Base-by-base conservation (phyloP, 2,113 vertebrate species). In the Antechinus stuartii region DNA sequence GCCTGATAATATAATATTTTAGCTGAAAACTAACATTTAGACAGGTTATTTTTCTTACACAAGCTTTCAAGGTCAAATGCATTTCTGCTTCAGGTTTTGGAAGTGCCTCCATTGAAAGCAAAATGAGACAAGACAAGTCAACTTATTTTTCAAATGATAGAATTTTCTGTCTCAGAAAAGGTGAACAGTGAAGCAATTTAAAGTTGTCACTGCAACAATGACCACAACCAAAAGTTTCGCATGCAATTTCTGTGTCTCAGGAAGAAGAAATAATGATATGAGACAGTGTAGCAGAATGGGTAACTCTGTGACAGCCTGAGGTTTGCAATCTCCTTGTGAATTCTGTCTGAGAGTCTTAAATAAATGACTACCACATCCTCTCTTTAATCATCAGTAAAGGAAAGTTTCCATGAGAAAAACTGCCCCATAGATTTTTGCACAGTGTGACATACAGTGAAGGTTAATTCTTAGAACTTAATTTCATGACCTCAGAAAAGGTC, bases 401-500 rank as follows among this genome's bases (percentile, higher is more conserved):
- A 50, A 97, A 90, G 91, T 92, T 98, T 98, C 95, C 8, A 54
- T 94, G 96, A 97, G 92, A 96, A 97, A 98, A 97, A 90, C 90
- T 94, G 89, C 95, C 93, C 94, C 94, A 61, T 95, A 95, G 0
- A 8, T 97, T 97, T 98, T 95, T 96, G 91, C 35, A 95, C 47
- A 93, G 91, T 95, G 90, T 96, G 94, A 97, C 91, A 94, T 52
- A 95, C 96, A 98, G 11, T 56, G 89, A 98, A 97, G 91, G 91
- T 97, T 97, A 94, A 94, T 97, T 91, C 54, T 24, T 92, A 97
- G 61, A 94, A 93, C 47, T 96, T 95, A 97, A 97, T 94, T 98
- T 92, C 91, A 42, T 96, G 92, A 96, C 27, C 53, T 90, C 25
- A 96, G 95, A 90, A 95, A 95, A 42, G 8, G 2, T 97, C 53